A percentile compares a stretch with the other conserved stretches of the same genome.
Conservation (phyloP, 2,888 invertebrate genomes). For the Acanthacorydalis orientalis region DNA sequence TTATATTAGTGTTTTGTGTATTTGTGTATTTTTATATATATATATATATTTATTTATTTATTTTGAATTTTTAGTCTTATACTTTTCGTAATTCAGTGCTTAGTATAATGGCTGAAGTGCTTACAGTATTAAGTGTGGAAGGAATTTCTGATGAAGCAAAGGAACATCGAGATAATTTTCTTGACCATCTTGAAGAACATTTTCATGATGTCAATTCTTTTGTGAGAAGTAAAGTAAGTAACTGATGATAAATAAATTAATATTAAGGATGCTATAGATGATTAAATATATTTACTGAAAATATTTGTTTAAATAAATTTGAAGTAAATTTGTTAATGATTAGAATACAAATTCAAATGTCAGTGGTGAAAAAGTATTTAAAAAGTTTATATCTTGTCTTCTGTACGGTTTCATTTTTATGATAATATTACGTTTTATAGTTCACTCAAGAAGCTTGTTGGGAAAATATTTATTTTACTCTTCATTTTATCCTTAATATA, state of each 20-base stretch:
- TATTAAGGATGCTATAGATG: not conserved
- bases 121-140: slow-evolving; percentile 57
- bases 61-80: slow-evolving; percentile 33
- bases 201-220: slow-evolving; percentile 70
- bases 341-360: too few species aligned
- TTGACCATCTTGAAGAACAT: slow-evolving; percentile 66
- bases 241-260: not conserved
- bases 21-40: not conserved
- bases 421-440: too few species aligned
- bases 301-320: not conserved
- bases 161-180: slow-evolving; percentile 56
- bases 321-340: not conserved
- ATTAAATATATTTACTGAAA: too few species aligned
- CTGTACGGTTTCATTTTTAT: too few species aligned
- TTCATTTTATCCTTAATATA: too few species aligned
- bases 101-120: slow-evolving; percentile 65
- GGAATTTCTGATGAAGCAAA: slow-evolving; percentile 49
- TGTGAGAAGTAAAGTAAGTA: slow-evolving; percentile 59
- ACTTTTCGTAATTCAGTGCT: slow-evolving; percentile 65
- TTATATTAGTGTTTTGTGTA: too few species aligned
- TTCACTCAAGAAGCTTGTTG: too few species aligned
- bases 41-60: not conserved
- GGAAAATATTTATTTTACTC: too few species aligned
- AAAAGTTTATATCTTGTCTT: too few species aligned
- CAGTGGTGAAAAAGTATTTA: too few species aligned